A percentile compares a stretch with the other conserved stretches of the same genome.
Evolutionary conservation across 2,888 invertebrate species (phyloP).

Genomic region (Portevinia maculata): DNA sequence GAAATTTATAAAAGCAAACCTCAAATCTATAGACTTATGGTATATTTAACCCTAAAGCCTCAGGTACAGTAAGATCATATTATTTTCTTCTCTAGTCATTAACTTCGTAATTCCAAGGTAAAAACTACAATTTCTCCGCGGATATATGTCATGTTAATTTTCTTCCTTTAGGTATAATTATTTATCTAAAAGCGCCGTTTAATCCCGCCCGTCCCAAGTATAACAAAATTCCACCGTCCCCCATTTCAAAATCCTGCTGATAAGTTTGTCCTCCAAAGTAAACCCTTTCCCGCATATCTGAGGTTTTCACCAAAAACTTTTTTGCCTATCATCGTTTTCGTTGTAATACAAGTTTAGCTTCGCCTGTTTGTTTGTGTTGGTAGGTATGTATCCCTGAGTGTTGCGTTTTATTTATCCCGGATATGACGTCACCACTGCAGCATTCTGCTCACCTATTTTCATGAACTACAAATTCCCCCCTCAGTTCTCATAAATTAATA

Average conservation of each 20-base stretch:
- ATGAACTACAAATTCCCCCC: slow-evolving; percentile 47
- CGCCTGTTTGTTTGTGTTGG: background rate
- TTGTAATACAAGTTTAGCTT: slow-evolving; percentile 32
- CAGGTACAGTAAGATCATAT: too few species aligned
- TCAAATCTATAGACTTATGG: too few species aligned
- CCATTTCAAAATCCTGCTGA: background rate
- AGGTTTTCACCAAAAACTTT: slow-evolving; percentile 16
- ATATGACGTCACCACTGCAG: slow-evolving; percentile 63
- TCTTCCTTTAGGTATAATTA: slow-evolving; percentile 28
- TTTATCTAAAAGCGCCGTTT: slow-evolving; percentile 18
- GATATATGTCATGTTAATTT: slow-evolving; percentile 16
- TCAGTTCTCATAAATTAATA: slow-evolving; percentile 45
- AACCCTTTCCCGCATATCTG: background rate
- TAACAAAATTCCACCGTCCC: slow-evolving; percentile 7
- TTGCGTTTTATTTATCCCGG: slow-evolving; percentile 39
- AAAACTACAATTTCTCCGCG: slow-evolving; percentile 3
- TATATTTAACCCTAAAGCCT: too few species aligned
- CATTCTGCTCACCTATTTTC: slow-evolving; percentile 55
- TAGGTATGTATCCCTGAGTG: slow-evolving; percentile 22
- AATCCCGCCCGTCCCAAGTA: slow-evolving; percentile 2
- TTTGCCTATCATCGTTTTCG: background rate
- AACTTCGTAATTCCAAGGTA: slow-evolving; percentile 15
- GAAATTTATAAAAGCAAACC: too few species aligned
- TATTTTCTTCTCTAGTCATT: slow-evolving; percentile 1
- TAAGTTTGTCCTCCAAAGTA: slow-evolving; percentile 14